phyloP scores from a whole-genome alignment of 2,797 vertebrate genomes.

The Smutsia gigantea region DNA sequence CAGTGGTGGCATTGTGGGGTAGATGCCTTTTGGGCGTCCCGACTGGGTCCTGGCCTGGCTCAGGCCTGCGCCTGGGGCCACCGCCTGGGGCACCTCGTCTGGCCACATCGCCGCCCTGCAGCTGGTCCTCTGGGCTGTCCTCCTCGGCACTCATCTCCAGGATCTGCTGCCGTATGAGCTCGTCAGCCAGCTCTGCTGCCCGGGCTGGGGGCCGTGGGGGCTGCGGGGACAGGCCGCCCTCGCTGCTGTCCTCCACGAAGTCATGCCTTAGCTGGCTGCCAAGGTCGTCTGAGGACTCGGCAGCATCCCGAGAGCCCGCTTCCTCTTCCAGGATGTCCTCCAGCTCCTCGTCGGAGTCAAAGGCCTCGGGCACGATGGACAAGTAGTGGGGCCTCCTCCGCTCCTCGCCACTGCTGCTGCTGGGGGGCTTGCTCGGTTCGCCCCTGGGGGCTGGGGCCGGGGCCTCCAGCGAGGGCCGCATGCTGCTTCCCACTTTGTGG shows the following conservation, averaged over 20 bases:
- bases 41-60: slow-evolving; percentile 89
- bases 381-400: slow-evolving; percentile 95
- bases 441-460: slow-evolving; percentile 80
- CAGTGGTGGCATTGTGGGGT: slow-evolving; percentile 92
- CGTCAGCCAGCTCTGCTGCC: slow-evolving; percentile 92
- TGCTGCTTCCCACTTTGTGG: slow-evolving; percentile 95
- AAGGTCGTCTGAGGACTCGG: slow-evolving; percentile 96
- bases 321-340: slow-evolving; percentile 97
- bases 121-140: slow-evolving; percentile 93
- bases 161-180: slow-evolving; percentile 98
- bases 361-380: slow-evolving; percentile 94
- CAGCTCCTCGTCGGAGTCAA: slow-evolving; percentile 95
- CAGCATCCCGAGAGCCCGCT: slow-evolving; percentile 90
- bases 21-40: slow-evolving; percentile 87
- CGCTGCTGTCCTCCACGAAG: slow-evolving; percentile 98
- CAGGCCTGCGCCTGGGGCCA: slow-evolving; percentile 89
- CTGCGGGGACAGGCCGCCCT: slow-evolving; percentile 95
- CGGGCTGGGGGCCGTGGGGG: slow-evolving; percentile 90
- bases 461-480: slow-evolving; percentile 94
- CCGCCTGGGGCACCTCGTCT: slow-evolving; percentile 89
- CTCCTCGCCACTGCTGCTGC: slow-evolving; percentile 89
- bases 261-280: slow-evolving; percentile 97
- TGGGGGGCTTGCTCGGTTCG: slow-evolving; percentile 83
- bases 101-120: slow-evolving; percentile 36
- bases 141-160: slow-evolving; percentile 99